Percentiles rank a stretch among this genome's conserved stretches.
Evolutionary conservation across 2,888 invertebrate species (phyloP).

Genomic region (Elaeidobius kamerunicus): DNA sequence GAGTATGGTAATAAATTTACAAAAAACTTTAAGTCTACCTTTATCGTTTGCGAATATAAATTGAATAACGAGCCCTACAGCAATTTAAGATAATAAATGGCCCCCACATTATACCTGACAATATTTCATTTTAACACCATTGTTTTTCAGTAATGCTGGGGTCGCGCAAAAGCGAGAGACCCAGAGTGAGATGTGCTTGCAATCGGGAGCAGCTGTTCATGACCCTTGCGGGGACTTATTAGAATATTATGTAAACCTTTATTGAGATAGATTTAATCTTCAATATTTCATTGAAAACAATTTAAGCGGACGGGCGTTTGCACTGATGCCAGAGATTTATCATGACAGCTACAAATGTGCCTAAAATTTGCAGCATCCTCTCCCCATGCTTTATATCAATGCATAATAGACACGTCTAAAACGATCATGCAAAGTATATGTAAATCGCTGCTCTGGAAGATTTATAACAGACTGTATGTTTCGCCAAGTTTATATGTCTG

Average conservation of each 20-base stretch:
- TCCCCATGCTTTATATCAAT: slow-evolving; percentile 18
- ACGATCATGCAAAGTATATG: slow-evolving; percentile 28
- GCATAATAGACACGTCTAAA: slow-evolving; percentile 27
- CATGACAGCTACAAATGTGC: slow-evolving; percentile 30
- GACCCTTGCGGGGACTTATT: slow-evolving; percentile 42
- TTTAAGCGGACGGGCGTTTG: slow-evolving; percentile 27
- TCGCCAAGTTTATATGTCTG: slow-evolving; percentile 6
- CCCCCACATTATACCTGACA: slow-evolving; percentile 15
- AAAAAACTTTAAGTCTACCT: slow-evolving; percentile 6
- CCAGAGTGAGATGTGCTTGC: slow-evolving; percentile 11
- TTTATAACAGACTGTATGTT: slow-evolving; percentile 18
- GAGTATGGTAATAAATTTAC: slow-evolving; percentile 5
- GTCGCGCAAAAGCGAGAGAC: slow-evolving; percentile 28
- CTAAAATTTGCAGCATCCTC: slow-evolving; percentile 29
- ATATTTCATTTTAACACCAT: slow-evolving; percentile 18
- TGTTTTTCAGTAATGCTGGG: slow-evolving; percentile 16
- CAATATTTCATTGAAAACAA: slow-evolving; percentile 40
- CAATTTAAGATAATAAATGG: slow-evolving; percentile 14
- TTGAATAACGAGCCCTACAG: slow-evolving; percentile 11
- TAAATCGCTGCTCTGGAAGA: slow-evolving; percentile 18
- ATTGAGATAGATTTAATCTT: slow-evolving; percentile 42
- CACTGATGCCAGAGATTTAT: slow-evolving; percentile 27
- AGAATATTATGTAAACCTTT: slow-evolving; percentile 46
- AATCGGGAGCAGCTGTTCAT: slow-evolving; percentile 35
- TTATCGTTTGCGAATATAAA: slow-evolving; percentile 14